Percentiles rank a stretch among this genome's conserved stretches.
phyloP scores from a whole-genome alignment of 2,888 invertebrate genomes.

The Girardia tigrina region DNA sequence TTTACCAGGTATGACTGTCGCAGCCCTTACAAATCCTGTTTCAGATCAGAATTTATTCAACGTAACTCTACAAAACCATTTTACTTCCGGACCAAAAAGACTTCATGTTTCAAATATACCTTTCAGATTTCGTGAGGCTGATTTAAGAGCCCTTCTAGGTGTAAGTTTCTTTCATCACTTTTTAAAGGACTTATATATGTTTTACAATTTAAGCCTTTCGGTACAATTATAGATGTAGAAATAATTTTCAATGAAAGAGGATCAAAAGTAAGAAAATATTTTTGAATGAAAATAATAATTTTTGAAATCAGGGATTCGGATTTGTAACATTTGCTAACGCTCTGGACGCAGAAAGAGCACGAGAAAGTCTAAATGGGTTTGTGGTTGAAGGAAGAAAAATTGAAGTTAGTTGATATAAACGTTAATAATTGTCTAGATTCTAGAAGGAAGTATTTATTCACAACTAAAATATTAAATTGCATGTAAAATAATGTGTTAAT shows the following conservation, averaged over 20 bases:
- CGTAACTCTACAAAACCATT: slow-evolving; percentile 18
- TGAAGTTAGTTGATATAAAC: slow-evolving; percentile 61
- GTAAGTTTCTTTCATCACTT: slow-evolving; percentile 56
- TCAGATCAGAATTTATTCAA: not conserved
- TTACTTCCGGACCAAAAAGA: slow-evolving; percentile 62
- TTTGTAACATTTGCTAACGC: slow-evolving; percentile 99
- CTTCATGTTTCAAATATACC: slow-evolving; percentile 99
- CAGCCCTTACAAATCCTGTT: not conserved
- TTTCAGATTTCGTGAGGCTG: slow-evolving; percentile 95
- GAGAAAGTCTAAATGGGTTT: slow-evolving; percentile 99
- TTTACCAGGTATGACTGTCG: not conserved
- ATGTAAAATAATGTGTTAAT: slow-evolving; percentile 8
- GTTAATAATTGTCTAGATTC: slow-evolving; percentile 1
- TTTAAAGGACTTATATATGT: not conserved
- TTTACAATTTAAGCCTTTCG: slow-evolving; percentile 71
- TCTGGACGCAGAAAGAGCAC: slow-evolving; percentile 99
- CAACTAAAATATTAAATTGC: not conserved
- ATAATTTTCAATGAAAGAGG: slow-evolving; percentile 99
- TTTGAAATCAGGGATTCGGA: slow-evolving; percentile 82
- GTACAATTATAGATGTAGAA: slow-evolving; percentile 95
- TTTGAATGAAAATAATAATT: not conserved
- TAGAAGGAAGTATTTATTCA: slow-evolving; percentile 4
- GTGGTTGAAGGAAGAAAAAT: slow-evolving; percentile 99
- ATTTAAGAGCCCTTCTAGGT: slow-evolving; percentile 92
- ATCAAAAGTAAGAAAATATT: slow-evolving; percentile 78